Conservation (phyloP, 2,113 vertebrate species). For the Mystacornis crossleyi region DNA sequence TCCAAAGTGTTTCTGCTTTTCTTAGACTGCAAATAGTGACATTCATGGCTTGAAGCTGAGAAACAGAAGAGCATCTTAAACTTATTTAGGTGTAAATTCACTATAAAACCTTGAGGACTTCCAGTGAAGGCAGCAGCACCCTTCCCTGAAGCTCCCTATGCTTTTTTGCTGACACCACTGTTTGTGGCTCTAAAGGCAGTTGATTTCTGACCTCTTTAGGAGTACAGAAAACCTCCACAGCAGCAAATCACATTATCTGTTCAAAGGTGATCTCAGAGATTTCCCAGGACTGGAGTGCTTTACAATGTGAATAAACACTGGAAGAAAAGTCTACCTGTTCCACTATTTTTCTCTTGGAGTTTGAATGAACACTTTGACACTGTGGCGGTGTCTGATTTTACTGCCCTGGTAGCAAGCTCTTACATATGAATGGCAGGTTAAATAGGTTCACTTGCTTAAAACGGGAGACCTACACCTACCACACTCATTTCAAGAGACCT, state of each 20-base stretch:
- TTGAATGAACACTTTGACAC: not conserved
- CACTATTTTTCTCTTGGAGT: not conserved
- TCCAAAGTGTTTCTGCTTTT: not conserved
- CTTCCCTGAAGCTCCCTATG: not conserved
- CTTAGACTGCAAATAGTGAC: not conserved
- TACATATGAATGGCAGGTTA: not conserved
- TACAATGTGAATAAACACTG: not conserved
- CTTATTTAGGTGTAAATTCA: not conserved
- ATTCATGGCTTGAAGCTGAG: not conserved
- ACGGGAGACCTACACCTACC: not conserved
- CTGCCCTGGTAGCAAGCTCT: not conserved
- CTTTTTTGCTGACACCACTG: not conserved
- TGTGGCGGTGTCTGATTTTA: not conserved
- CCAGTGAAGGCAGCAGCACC: not conserved
- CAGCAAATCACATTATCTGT: not conserved
- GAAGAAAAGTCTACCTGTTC: not conserved
- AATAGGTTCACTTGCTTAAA: not conserved
- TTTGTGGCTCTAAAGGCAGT: not conserved
- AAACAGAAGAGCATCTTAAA: not conserved
- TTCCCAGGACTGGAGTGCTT: not conserved
- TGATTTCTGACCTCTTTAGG: not conserved
- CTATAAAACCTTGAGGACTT: not conserved
- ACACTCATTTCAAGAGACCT: not conserved
- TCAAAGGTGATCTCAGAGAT: not conserved
- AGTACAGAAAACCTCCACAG: not conserved